phyloP scores from a whole-genome alignment of 2,113 vertebrate species.

The Talpa occidentalis region DNA sequence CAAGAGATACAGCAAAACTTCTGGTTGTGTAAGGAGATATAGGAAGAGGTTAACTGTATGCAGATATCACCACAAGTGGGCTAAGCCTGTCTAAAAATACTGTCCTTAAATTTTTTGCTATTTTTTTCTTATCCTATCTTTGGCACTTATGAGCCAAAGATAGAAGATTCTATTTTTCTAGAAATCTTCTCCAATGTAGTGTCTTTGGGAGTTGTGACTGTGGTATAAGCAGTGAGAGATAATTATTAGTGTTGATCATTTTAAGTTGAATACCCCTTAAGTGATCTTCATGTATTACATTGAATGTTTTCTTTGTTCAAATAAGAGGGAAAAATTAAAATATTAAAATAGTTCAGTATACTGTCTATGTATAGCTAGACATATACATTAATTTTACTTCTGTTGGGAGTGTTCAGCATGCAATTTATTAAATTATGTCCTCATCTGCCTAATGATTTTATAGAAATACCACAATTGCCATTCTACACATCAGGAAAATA shows the following conservation, averaged over 20 bases:
- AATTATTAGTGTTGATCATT: not conserved
- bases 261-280: not conserved
- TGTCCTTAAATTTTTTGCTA: not conserved
- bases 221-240: not conserved
- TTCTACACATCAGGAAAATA: slow-evolving; percentile 30
- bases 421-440: not conserved
- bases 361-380: not conserved
- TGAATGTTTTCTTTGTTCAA: not conserved
- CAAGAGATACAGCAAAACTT: not conserved
- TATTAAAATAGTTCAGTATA: not conserved
- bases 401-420: not conserved
- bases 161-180: not conserved
- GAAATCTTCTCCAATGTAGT: not conserved
- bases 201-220: slow-evolving; percentile 4
- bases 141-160: not conserved
- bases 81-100: not conserved
- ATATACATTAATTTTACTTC: slow-evolving; percentile 25
- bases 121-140: not conserved
- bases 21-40: not conserved
- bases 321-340: not conserved
- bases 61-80: not conserved
- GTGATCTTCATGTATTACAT: not conserved
- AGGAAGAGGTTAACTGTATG: not conserved
- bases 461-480: not conserved
- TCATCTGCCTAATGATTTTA: slow-evolving; percentile 41